Evolutionary conservation across 2,797 vertebrate genomes (phyloP), one percentile per base, ranked within the genome.

Genomic region (Pangasius krempfi): DNA sequence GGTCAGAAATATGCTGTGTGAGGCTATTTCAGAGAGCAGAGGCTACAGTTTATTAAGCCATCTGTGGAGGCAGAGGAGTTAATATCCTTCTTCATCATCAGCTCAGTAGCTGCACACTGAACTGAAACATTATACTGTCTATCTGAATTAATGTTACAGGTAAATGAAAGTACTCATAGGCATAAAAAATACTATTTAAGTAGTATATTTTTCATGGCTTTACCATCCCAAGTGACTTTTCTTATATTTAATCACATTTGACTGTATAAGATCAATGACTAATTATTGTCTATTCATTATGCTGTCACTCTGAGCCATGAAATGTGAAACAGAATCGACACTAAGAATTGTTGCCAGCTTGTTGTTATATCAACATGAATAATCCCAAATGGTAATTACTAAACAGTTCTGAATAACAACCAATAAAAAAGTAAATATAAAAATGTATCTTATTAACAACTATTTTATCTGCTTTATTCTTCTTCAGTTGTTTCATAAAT

Each of bases 41-140:
- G 62, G 52, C 82, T 88, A 64, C 60, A 27, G 56, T 78, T 47
- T 88, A 78, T 84, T 66, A 54, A 87, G 78, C 83, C 76, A 54
- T 84, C 72, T 83, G 72, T 60, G 52, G 88, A 90, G 80, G 76
- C 75, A 60, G 44, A 79, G 8, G 60, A 88, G 84, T 87, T 89
- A 89, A 89, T 87, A 66, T 78, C 58, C 37, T 80, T 83, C 70
- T 88, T 82, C 88, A 87, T 91, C 85, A 83, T 73, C 40, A 72
- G 40, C 78, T 27, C 7, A 84, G 56, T 88, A 47, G 79, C 88
- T 91, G 64, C 16, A 84, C 87, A 68, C 60, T 85, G 40, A 88
- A 62, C 54, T 80, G 73, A 76, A 72, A 52, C 83, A 89, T 88
- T 87, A 76, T 33, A 22, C 47, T 3, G 84, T 33, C 78, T 76